Base-by-base conservation (phyloP, 1,140 invertebrate genomes). In the Whitmania pigra region DNA sequence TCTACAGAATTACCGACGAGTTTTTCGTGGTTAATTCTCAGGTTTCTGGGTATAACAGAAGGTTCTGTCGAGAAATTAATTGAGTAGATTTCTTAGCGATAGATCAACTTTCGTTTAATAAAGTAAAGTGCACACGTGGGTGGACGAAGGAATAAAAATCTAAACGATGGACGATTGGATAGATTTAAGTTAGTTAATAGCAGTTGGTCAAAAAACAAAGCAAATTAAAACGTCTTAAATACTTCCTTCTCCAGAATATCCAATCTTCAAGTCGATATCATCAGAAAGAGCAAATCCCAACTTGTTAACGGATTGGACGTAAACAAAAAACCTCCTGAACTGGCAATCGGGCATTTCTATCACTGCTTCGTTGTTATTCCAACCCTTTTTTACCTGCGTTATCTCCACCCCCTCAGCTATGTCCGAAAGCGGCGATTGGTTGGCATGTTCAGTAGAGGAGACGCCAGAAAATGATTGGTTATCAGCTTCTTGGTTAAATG, bases 1-100 rank as follows among this genome's bases (percentile, higher is more conserved):
- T 73, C 74, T 31, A 78, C 79, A 49, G 68, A 73, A 13, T 73
- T 77, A 9, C 75, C 73, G 29, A 78, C 78, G 25, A 79, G 74
- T 54, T 25, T 43, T 6, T 49, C 73, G 17, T 75, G 66, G 67
- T 75, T 71, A 18, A 75, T 27, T 25, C 49, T 36, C n/a, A 75
- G 71, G 68, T 73, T 73, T 54, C 53, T 49, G 13, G 74, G 72
- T 27, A 40, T 15, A 27, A 73, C 72, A 25, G 40, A 18, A 9
- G 74, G 74, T 29, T 29, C 74, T 75, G 69, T 22, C 9, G 22
- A 18, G 29, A 49, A 49, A 49, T 49, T 49, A 13, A 49, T 49
- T 49, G 43, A 49, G 9, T 49, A 5, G 43, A 49, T 49, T 49
- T 17, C 9, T 49, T 49, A 13, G 6, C 9, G 43, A 49, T 13